Conservation (phyloP, 2,888 invertebrate species). For the Gryllus longicercus region DNA sequence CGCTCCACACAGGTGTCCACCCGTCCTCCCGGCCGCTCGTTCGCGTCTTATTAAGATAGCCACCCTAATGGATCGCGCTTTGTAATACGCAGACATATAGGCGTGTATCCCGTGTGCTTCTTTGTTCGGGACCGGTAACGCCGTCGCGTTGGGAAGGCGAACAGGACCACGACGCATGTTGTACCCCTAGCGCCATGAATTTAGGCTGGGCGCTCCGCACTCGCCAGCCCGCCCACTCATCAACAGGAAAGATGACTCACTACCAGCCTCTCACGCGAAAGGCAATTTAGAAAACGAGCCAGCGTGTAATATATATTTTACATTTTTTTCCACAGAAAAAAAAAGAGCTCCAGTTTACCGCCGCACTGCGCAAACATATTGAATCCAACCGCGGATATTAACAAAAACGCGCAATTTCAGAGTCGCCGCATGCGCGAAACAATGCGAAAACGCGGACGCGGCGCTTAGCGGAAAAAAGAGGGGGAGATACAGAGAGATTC, state of each 20-base stretch:
- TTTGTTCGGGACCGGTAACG: neutral
- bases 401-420: constrained; percentile 3
- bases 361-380: neutral
- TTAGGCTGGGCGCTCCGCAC: neutral
- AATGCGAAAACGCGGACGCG: neutral
- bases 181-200: constrained; percentile 2
- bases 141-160: neutral
- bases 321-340: neutral
- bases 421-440: neutral
- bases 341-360: neutral
- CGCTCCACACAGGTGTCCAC: neutral
- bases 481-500: neutral
- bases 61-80: constrained; percentile 1
- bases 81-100: constrained; percentile 8
- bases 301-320: neutral
- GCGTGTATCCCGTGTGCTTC: neutral
- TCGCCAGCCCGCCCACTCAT: neutral
- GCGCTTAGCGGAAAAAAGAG: neutral
- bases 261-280: neutral
- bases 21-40: neutral
- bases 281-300: constrained; percentile 11
- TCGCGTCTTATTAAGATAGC: constrained; percentile 8
- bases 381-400: neutral
- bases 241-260: neutral
- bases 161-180: neutral